Percentiles rank a stretch among this genome's conserved stretches.
Conservation (phyloP, 1,140 invertebrate genomes). For the Octopus bimaculoides region DNA sequence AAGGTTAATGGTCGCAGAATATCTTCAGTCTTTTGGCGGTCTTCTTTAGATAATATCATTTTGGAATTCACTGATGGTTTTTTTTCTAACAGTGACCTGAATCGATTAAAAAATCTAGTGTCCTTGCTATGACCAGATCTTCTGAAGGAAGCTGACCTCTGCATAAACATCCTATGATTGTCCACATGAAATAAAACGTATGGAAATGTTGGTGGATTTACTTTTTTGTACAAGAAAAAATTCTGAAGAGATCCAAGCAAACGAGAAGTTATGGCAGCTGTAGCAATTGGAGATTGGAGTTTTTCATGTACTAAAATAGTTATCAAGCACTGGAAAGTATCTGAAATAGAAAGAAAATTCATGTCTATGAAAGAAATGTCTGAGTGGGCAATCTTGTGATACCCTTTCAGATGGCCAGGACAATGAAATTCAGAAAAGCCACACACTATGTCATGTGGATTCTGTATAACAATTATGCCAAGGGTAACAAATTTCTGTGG, state of each 20-base stretch:
- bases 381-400: no score
- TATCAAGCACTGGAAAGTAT: background rate
- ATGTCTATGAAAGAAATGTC: background rate
- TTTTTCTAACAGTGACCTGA: background rate
- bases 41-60: background rate
- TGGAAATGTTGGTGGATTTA: background rate
- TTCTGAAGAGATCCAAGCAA: constrained; percentile 9
- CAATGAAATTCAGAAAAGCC: no score
- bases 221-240: constrained; percentile 1
- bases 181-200: constrained; percentile 6
- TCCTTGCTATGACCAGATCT: background rate
- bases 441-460: no score
- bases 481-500: no score
- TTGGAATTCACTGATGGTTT: background rate
- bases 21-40: constrained; percentile 3
- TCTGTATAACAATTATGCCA: no score
- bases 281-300: background rate
- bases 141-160: background rate
- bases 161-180: background rate
- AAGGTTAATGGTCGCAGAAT: background rate
- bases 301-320: constrained; percentile 8
- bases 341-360: background rate
- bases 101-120: background rate
- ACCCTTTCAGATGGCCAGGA: no score
- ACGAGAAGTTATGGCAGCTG: background rate